Base-by-base conservation (phyloP, 64 coral and sea anemone genomes). In the Acropora yongei region DNA sequence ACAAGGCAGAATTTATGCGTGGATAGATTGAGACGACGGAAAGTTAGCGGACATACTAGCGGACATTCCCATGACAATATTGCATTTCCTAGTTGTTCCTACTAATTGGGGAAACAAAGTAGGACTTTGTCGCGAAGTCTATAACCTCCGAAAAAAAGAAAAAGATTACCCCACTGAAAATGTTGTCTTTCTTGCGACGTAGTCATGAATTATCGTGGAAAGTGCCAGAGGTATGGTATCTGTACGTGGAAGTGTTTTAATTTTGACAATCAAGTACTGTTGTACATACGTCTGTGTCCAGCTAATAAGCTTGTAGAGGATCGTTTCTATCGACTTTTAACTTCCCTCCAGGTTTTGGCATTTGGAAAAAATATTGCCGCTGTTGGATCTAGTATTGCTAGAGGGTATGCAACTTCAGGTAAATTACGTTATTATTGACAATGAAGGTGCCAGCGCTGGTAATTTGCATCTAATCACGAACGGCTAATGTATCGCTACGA, bases 401-500 rank as follows among this genome's bases (percentile, higher is more conserved):
- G 92, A 76, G 65, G 90, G 48, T 97, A 91, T 84, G 71, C 95
- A 47, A 92, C 94, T 45, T 85, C 89, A 40, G 94, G 94, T 92
- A 92, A 91, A 68, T 68, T 55, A 10, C 10, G 4, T 55, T 55
- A 10, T 55, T 55, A 10, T 55, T 55, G 6, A 55, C 10, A 55
- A 0, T 10, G 5, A 55, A 55, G 51, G 51, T 7, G 51, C 10
- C 51, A 55, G 51, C 51, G 10, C 6, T 5, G 10, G 51, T 7
- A 55, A 55, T 55, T 55, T 55, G 51, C 10, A 55, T 55, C 51
- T 55, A 0, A 55, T 55, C 6, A 55, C 10, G 5, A 55, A 55
- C 51, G 51, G 10, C 10, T 55, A 55, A 55, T 55, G 6, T 0
- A 55, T 0, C 51, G 6, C 10, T 7, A 55, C 10, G 5, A 7